These are phyloP conservation scores for Sycophila sp. DNA, from an alignment of 1,140 invertebrate species.

Conservation along the genomic window DNA sequence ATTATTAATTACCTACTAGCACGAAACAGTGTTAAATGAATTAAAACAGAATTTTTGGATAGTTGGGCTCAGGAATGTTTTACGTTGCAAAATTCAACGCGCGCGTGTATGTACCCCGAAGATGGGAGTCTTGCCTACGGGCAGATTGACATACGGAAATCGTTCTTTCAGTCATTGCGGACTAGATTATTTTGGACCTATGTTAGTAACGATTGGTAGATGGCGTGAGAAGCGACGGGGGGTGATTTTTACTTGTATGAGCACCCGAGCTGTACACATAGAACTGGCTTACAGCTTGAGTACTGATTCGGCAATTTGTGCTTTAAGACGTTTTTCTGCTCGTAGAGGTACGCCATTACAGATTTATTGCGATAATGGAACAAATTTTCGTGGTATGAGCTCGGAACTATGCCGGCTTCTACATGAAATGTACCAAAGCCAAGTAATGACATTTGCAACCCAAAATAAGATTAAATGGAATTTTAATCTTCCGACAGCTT, in stretches of 20 bases:
- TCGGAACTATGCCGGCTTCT: constrained; percentile 39
- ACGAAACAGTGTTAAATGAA: not conserved
- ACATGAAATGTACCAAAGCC: constrained; percentile 29
- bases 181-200: constrained; percentile 51
- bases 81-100: not conserved
- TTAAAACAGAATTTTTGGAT: too few relatives aligned
- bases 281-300: constrained; percentile 43
- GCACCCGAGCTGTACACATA: constrained; percentile 44
- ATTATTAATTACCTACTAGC: too few relatives aligned
- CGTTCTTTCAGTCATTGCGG: constrained; percentile 47
- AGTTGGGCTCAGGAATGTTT: not conserved
- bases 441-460: not conserved
- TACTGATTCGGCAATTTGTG: constrained; percentile 44
- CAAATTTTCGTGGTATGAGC: constrained; percentile 51
- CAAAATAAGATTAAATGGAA: constrained; percentile 6
- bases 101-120: not conserved
- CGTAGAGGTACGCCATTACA: constrained; percentile 35
- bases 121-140: not conserved
- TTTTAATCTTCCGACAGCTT: constrained; percentile 12
- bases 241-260: constrained; percentile 46
- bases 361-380: constrained; percentile 50
- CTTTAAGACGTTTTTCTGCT: constrained; percentile 43
- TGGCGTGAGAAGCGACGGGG: constrained; percentile 39
- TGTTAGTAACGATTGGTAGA: constrained; percentile 43
- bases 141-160: constrained; percentile 10